Conservation (phyloP, 1,140 invertebrate genomes). For the Frieseomelitta varia region DNA sequence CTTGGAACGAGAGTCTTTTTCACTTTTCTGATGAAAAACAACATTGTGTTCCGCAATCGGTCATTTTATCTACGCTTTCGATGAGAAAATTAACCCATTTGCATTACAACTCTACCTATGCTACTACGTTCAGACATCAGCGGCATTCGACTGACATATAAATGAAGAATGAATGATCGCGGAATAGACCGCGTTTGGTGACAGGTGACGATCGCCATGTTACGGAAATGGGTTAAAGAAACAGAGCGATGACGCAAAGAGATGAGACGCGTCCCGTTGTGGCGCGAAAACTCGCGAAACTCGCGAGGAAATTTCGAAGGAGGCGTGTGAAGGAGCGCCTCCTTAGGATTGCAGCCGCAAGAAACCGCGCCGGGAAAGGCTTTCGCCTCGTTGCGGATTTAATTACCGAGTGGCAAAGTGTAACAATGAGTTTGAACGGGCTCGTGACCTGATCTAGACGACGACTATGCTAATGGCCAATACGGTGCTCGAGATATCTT, state of each 20-base stretch:
- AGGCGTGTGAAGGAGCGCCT: background rate
- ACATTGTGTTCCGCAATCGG: background rate
- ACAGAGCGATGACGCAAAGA: no score
- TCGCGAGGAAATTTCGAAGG: background rate
- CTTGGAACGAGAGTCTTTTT: background rate
- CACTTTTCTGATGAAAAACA: background rate
- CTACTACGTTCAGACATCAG: no score
- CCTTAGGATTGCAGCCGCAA: background rate
- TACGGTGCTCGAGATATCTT: slow-evolving; percentile 30
- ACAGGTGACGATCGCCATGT: no score
- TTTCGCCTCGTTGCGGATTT: slow-evolving; percentile 36
- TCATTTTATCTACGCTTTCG: fast-evolving
- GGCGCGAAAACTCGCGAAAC: background rate
- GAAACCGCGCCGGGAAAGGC: slow-evolving; percentile 23
- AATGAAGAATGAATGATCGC: no score
- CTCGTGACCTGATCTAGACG: slow-evolving; percentile 30
- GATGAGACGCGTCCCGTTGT: no score
- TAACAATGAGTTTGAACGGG: slow-evolving; percentile 27
- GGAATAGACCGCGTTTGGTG: no score
- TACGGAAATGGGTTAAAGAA: no score
- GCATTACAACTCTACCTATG: no score
- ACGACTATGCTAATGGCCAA: slow-evolving; percentile 39
- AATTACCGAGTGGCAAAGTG: slow-evolving; percentile 35
- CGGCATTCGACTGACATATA: no score
- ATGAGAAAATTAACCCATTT: background rate